Base-by-base conservation (phyloP, 2,113 vertebrate genomes). In the Genyomyrus donnyi region DNA sequence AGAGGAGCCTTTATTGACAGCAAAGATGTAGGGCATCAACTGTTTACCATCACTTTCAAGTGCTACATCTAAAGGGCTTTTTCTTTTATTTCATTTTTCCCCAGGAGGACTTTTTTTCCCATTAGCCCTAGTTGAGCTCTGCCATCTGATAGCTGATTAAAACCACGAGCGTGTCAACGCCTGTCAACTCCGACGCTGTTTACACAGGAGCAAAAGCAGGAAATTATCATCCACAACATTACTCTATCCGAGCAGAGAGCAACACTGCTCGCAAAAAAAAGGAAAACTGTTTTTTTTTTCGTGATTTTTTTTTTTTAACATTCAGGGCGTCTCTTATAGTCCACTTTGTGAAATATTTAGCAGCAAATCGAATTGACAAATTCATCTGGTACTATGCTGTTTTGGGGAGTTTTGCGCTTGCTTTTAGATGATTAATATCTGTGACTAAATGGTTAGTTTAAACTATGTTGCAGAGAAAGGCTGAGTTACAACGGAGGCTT, bases 11-110 rank as follows among this genome's bases (percentile, higher is more conserved):
- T 90, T 92, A 92, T 90, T 92, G 92, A 92, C 92, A 91, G 91
- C 77, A 80, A 77, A 90, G 89, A 92, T 91, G 91, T 91, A 90
- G 92, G 88, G 89, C 90, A 91, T 92, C 92, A 93, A 92, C 92
- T 92, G 92, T 92, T 92, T 93, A 91, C 92, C 91, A 89, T 89
- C 66, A 90, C 92, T 93, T 93, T 92, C 92, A 93, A 92, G 92
- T 91, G 88, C 74, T 85, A 91, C 90, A 92, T 92, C 91, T 91
- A 88, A 93, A 89, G 92, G 66, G 88, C 88, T 90, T 88, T 90
- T 53, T 90, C 80, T 88, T 83, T 89, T 87, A 50, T 53, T 90
- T 88, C 50, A 3, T 48, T 88, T 85, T 85, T 80, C 56, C 53
- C 27, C 89, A 49, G 8, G 45, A 50, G 27, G 31, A 3, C 19